phyloP scores from a whole-genome alignment of 2,888 invertebrate species.

The Dilophus febrilis region DNA sequence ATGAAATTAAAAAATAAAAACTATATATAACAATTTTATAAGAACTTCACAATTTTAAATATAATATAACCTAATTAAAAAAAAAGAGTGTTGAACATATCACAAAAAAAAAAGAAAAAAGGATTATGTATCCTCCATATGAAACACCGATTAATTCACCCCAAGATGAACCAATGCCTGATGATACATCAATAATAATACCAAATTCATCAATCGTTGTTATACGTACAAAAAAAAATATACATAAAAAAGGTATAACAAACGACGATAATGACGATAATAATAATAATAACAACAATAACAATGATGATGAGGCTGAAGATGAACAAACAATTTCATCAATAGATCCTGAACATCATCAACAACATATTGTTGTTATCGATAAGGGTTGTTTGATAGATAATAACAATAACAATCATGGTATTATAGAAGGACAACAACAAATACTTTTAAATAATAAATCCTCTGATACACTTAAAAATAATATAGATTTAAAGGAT shows the following conservation, averaged over 20 bases:
- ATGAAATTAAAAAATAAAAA: too few relatives aligned
- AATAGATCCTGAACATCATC: too few relatives aligned
- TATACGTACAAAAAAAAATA: not conserved
- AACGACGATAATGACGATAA: not conserved
- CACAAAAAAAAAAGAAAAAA: not conserved
- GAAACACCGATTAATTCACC: conserved; percentile 3
- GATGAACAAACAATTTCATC: too few relatives aligned
- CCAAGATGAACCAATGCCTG: conserved; percentile 4
- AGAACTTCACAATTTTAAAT: too few relatives aligned
- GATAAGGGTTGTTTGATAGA: not conserved
- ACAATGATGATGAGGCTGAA: too few relatives aligned
- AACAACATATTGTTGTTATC: not conserved
- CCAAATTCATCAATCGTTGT: not conserved
- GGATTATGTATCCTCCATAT: conserved; percentile 3
- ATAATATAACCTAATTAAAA: too few relatives aligned
- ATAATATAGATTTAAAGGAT: conserved; percentile 28
- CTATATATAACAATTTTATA: too few relatives aligned
- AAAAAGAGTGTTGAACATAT: too few relatives aligned
- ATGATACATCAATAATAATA: not conserved
- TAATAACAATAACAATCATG: not conserved
- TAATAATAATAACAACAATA: too few relatives aligned
- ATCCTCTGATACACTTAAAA: conserved; percentile 25
- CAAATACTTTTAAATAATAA: not conserved
- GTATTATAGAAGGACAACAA: not conserved
- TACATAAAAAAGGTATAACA: too few relatives aligned